These are phyloP conservation scores for Diplazon laetatorius DNA, from an alignment of 2,888 invertebrate genomes.

Conservation along the genomic window DNA sequence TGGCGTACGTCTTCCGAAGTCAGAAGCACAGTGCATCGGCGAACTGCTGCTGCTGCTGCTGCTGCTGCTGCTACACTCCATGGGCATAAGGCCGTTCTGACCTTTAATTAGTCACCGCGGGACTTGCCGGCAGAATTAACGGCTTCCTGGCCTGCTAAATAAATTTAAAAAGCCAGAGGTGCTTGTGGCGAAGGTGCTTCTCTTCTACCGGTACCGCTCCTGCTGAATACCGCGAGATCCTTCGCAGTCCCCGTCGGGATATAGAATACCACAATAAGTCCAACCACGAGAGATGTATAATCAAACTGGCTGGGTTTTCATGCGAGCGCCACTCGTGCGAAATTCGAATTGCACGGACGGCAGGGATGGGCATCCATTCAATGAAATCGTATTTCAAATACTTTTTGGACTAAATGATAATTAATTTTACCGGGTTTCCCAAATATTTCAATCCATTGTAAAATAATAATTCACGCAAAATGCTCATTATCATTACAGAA, in stretches of 20 bases:
- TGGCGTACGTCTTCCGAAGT: constrained; percentile 65
- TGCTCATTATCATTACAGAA: too few species aligned
- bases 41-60: constrained; percentile 44
- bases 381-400: too few species aligned
- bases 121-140: constrained; percentile 76
- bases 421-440: too few species aligned
- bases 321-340: constrained; percentile 62
- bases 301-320: constrained; percentile 74
- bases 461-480: too few species aligned
- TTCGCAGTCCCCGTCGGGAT: constrained; percentile 37
- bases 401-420: too few species aligned
- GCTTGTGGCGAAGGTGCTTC: constrained; percentile 22
- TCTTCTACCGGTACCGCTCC: constrained; percentile 20
- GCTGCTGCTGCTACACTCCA: constrained; percentile 56
- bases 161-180: constrained; percentile 75
- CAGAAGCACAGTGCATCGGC: constrained; percentile 59
- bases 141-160: constrained; percentile 80
- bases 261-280: constrained; percentile 36
- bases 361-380: too few species aligned
- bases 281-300: constrained; percentile 64
- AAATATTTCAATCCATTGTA: too few species aligned
- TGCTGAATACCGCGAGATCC: constrained; percentile 43
- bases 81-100: constrained; percentile 69
- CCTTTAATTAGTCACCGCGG: constrained; percentile 80
- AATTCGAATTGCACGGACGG: constrained; percentile 47